Base-by-base conservation (phyloP, 2,888 invertebrate genomes). In the Mythimna lalbum region DNA sequence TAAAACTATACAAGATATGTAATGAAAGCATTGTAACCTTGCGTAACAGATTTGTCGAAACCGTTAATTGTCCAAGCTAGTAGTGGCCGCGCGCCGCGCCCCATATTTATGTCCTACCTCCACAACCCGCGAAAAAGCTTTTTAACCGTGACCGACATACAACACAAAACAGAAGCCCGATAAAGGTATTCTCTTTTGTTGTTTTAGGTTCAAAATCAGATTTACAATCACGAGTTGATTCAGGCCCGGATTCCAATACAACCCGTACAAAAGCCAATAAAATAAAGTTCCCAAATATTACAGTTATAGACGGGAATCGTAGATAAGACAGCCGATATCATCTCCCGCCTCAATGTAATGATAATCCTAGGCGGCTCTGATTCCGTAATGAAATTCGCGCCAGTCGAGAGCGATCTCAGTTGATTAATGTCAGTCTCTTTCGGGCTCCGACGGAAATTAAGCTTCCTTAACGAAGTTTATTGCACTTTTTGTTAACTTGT, bases 401-500 rank as follows among this genome's bases (percentile, higher is more conserved):
- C 89, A 89, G 87, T 89, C 82, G 86, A 87, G 89, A 89, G 88
- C 87, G 89, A 91, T 92, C 91, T 91, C 86, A 84, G 86, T 92
- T 93, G 93, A 93, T 93, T 92, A 93, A 94, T 93, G 91, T 90
- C 89, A 91, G 91, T 82, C 88, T 89, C 88, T 88, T 89, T 90
- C 87, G 89, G 89, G 88, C 87, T 87, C 87, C 86, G 87, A 84
- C 90, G 92, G 92, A 93, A 93, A 94, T 94, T 92, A 93, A 92
- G 92, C 92, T 92, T 90, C 92, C 91, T 91, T 91, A 92, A 91
- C 90, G 89, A 92, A 93, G 89, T 92, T 93, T 93, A 94, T 93
- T 93, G 92, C 93, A 94, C 87, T 93, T 94, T 94, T 94, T 94
- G 92, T 92, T 92, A 93, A 92, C 92, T 93, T 93, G 92, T 92